A percentile compares a stretch with the other conserved stretches of the same genome.
phyloP scores from a whole-genome alignment of 2,888 invertebrate species.

The Arrhopalites spinosus region DNA sequence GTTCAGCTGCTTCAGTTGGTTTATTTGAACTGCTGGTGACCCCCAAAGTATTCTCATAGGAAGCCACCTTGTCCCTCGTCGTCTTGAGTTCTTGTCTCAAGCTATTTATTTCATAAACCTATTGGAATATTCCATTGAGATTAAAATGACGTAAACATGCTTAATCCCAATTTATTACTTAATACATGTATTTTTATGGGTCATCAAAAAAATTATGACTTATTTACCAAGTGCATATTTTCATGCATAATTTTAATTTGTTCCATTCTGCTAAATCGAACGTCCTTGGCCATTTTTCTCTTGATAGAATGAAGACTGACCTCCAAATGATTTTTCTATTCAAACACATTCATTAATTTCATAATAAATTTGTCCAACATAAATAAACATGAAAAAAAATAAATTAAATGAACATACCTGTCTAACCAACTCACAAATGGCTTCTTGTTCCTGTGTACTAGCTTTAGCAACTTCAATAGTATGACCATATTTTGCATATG shows the following conservation, averaged over 20 bases:
- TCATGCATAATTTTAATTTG: conserved; percentile 71
- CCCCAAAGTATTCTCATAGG: conserved; percentile 75
- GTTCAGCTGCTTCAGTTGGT: conserved; percentile 50
- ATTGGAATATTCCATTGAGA: too few species aligned
- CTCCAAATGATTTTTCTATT: conserved; percentile 77
- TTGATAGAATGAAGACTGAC: conserved; percentile 66
- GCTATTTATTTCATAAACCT: conserved; percentile 78
- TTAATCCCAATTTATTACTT: conserved; percentile 68
- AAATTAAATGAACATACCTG: conserved; percentile 66
- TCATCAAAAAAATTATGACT: background rate
- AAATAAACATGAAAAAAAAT: too few species aligned
- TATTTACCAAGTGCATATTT: conserved; percentile 48
- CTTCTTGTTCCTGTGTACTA: conserved; percentile 53
- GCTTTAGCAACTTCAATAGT: conserved; percentile 49
- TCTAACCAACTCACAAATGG: conserved; percentile 66
- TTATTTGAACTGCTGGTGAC: conserved; percentile 59
- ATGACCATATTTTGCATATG: conserved; percentile 54
- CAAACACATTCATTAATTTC: too few species aligned
- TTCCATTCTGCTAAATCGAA: conserved; percentile 62
- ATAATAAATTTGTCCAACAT: too few species aligned
- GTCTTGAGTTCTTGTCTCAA: conserved; percentile 72
- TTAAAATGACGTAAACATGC: conserved; percentile 63
- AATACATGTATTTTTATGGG: background rate
- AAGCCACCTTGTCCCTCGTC: conserved; percentile 69
- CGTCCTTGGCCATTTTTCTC: conserved; percentile 61